Percentiles rank a stretch among this genome's conserved stretches.
Evolutionary conservation across 1,140 invertebrate species (phyloP).

Genomic region (Hyles vespertilio): DNA sequence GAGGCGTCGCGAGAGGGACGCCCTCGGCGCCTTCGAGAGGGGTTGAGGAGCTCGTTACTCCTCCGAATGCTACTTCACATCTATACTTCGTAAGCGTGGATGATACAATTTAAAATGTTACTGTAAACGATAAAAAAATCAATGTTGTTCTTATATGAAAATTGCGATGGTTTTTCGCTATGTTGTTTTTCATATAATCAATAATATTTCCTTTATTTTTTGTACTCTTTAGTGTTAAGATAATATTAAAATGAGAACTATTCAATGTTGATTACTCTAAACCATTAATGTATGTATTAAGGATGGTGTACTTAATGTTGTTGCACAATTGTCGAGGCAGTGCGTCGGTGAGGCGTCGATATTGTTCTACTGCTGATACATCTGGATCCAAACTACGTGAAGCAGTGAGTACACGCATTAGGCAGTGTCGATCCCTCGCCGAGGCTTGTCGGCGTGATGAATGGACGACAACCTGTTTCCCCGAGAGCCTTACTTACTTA

Average conservation of each 20-base stretch:
- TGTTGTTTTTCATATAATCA: slow-evolving; percentile 75
- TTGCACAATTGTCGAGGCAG: neutral
- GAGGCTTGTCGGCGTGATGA: neutral
- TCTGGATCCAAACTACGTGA: neutral
- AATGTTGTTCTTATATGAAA: slow-evolving; percentile 71
- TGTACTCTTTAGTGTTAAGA: slow-evolving; percentile 75
- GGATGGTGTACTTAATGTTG: slow-evolving; percentile 40
- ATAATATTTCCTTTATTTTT: slow-evolving; percentile 76
- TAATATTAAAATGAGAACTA: slow-evolving; percentile 70
- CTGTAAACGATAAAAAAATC: slow-evolving; percentile 62
- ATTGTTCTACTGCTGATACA: no score
- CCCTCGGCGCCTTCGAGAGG: neutral
- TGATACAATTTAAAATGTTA: slow-evolving; percentile 56
- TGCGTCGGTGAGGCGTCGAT: no score
- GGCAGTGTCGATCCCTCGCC: neutral
- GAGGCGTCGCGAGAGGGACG: slow-evolving; percentile 5
- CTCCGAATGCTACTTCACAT: slow-evolving; percentile 38
- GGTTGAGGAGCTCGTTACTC: neutral
- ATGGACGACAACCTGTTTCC: slow-evolving; percentile 37
- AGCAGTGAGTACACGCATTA: neutral
- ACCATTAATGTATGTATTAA: slow-evolving; percentile 69
- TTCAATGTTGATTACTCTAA: slow-evolving; percentile 74
- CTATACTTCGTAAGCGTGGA: slow-evolving; percentile 59
- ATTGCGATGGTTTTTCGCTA: slow-evolving; percentile 62
- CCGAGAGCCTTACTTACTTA: slow-evolving; percentile 69